Evolutionary conservation across 2,113 vertebrate species (phyloP).

Genomic region (Rhinolophus sinicus): DNA sequence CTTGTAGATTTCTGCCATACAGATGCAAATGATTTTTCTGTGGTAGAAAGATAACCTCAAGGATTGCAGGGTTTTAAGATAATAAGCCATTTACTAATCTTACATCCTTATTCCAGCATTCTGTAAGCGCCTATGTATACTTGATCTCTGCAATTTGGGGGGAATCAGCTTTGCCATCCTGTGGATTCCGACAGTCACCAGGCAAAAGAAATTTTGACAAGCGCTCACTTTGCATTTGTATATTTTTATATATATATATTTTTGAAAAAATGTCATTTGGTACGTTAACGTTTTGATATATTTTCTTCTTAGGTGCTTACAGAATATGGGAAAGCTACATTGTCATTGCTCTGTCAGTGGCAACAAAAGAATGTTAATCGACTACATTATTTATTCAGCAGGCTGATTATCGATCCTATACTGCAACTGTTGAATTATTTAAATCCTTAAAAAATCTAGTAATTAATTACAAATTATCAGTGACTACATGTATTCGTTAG

Average conservation of each 20-base stretch:
- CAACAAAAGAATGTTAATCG: constrained; percentile 62
- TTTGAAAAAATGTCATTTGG: constrained; percentile 13
- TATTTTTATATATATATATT: background rate
- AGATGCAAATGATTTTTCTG: background rate
- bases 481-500: constrained; percentile 39
- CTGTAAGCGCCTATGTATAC: background rate
- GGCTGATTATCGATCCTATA: constrained; percentile 66
- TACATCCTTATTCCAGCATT: background rate
- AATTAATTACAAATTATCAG: constrained; percentile 69
- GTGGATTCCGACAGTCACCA: background rate
- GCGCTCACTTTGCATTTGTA: background rate
- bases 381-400: constrained; percentile 63
- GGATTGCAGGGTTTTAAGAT: background rate
- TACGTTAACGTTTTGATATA: background rate
- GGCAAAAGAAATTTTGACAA: background rate
- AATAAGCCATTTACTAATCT: background rate
- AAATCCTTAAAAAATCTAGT: constrained; percentile 61
- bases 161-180: background rate
- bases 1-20: background rate
- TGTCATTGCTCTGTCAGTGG: background rate
- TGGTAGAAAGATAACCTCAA: background rate
- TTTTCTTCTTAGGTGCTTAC: constrained; percentile 49
- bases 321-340: constrained; percentile 37
- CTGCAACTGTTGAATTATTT: constrained; percentile 75
- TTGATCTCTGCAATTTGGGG: background rate